These are phyloP conservation scores for Emmelina monodactyla DNA, from an alignment of 2,888 invertebrate genomes.

Conservation along the genomic window DNA sequence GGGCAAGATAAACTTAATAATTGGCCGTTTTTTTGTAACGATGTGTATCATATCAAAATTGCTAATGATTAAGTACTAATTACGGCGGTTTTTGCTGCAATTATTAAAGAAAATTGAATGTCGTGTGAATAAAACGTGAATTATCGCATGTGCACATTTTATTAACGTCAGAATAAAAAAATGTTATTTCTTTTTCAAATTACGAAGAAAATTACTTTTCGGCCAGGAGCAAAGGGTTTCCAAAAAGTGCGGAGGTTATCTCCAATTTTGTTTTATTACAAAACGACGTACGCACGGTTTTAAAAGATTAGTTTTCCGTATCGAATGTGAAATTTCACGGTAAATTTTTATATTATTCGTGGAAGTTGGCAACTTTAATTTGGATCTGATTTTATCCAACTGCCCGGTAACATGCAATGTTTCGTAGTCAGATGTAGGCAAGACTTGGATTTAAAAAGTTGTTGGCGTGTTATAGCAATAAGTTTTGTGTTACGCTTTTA, in stretches of 20 bases:
- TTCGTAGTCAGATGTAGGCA: constrained; percentile 12
- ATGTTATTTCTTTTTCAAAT: too few species aligned
- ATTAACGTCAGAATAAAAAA: too few species aligned
- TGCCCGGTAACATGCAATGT: constrained; percentile 39
- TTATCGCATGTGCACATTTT: constrained; percentile 3
- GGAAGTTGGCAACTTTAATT: constrained; percentile 58
- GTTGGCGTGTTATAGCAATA: background rate
- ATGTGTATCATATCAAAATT: constrained; percentile 24
- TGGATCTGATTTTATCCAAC: constrained; percentile 38
- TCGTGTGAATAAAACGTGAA: constrained; percentile 1
- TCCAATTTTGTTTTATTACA: too few species aligned
- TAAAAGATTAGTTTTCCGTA: constrained; percentile 38
- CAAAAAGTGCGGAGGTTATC: too few species aligned
- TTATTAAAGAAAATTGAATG: background rate
- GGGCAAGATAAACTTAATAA: constrained; percentile 43
- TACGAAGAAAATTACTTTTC: too few species aligned
- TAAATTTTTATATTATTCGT: constrained; percentile 58
- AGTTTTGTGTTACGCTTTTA: background rate
- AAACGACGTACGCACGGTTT: too few species aligned
- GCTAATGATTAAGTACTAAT: constrained; percentile 20
- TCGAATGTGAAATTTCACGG: constrained; percentile 58
- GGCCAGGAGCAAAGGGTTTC: too few species aligned
- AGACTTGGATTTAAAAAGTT: constrained; percentile 1
- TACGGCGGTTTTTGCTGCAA: background rate
- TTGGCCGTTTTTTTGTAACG: constrained; percentile 32